phyloP scores from a whole-genome alignment of 2,113 vertebrate genomes.

The Trogon surrucura region DNA sequence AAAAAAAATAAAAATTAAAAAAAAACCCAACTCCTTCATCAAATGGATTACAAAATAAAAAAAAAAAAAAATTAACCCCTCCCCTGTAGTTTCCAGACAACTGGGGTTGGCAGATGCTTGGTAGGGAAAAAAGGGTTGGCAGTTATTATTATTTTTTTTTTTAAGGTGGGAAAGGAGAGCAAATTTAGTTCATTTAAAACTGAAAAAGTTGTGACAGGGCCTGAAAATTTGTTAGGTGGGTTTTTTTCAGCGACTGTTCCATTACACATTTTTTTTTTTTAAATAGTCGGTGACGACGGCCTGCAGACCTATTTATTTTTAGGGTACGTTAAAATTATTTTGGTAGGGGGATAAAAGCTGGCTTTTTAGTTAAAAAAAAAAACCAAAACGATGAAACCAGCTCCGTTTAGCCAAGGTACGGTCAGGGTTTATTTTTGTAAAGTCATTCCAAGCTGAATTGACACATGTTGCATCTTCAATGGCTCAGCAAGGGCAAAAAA shows the following conservation, averaged over 20 bases:
- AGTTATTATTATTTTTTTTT: background rate
- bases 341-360: conserved; percentile 16
- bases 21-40: no score
- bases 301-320: background rate
- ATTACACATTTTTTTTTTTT: background rate
- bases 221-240: background rate
- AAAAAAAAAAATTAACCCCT: background rate
- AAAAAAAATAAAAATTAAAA: background rate
- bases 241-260: background rate
- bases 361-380: background rate
- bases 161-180: background rate
- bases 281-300: background rate
- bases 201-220: background rate
- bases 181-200: background rate
- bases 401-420: background rate
- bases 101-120: background rate
- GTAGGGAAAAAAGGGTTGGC: background rate
- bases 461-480: background rate
- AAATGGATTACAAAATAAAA: background rate
- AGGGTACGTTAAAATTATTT: background rate
- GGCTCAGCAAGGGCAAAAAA: conserved; percentile 14
- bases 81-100: background rate
- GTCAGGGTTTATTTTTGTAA: background rate
- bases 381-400: background rate
- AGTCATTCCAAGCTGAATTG: background rate